Conservation (phyloP, 2,888 invertebrate species). For the Boloria euphrosyne region DNA sequence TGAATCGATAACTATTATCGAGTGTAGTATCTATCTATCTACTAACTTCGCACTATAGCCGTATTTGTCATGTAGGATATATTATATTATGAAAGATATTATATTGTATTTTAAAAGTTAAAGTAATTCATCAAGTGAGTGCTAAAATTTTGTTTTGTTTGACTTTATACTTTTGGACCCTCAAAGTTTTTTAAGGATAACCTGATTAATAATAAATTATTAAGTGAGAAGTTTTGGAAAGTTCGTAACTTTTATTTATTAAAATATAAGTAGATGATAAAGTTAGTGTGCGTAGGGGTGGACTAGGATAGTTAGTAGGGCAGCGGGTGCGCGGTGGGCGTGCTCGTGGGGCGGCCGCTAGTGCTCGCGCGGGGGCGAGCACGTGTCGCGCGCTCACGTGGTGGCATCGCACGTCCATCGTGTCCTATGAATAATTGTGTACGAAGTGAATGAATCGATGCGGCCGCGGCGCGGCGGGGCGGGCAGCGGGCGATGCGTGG, state of each 20-base stretch:
- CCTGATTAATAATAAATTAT: not conserved
- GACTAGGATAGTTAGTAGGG: conserved; percentile 16
- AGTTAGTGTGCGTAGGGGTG: conserved; percentile 30
- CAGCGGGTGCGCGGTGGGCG: conserved; percentile 54
- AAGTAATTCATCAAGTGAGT: not conserved
- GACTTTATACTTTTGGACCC: too few species aligned
- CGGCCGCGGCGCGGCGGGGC: conserved; percentile 60
- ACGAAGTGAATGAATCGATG: conserved; percentile 81
- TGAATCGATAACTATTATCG: too few species aligned
- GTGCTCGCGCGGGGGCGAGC: conserved; percentile 60
- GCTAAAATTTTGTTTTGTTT: not conserved
- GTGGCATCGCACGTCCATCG: conserved; percentile 69
- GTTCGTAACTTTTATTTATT: conserved; percentile 17
- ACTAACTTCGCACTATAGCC: too few species aligned
- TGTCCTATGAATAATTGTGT: conserved; percentile 81
- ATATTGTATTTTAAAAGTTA: too few species aligned
- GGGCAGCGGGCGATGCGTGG: conserved; percentile 68
- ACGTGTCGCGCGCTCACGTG: conserved; percentile 79
- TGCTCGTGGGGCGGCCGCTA: conserved; percentile 50
- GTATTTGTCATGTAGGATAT: too few species aligned
- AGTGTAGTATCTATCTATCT: too few species aligned
- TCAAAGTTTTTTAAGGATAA: not conserved
- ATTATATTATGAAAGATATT: too few species aligned
- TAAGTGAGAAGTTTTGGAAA: conserved; percentile 3
- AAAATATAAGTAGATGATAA: conserved; percentile 5